Base-by-base conservation (phyloP, 1,140 invertebrate species). In the Atta texana region DNA sequence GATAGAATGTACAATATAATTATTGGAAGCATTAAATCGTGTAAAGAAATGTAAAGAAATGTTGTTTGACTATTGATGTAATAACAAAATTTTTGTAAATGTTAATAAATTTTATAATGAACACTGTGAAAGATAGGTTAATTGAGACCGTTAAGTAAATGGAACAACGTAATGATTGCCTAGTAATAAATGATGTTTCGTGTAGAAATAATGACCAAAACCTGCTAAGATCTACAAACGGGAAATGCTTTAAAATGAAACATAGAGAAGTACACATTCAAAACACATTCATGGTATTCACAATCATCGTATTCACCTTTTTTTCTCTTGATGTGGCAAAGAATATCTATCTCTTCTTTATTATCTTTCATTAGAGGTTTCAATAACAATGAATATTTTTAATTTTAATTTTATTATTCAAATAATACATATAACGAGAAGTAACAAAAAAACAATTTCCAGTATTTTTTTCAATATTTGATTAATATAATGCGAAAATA, bases 181-280 rank as follows among this genome's bases (percentile, higher is more conserved):
- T 18, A 51, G 14, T 61, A 71, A 75, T 74, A 61, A 75, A 74
- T 51, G 24, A 49, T n/a, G 68, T 34, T 61, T 12, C 21, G 24
- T 31, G 53, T 57, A 51, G 63, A 55, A 84, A 74, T 55, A 74
- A 75, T 34, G 39, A 39, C 24, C 69, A 24, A 61, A 49, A 59
- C 31, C 49, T 31, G 34, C 4, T 21, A 28, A 61, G 77, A 57
- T 53, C 6, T 21, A 28, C 16, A 31, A 72, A 74, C 24, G 24
- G 53, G 14, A 74, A 82, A 74, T 24, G 55, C 10, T 74, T 71
- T 44, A 72, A 59, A 61, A 59, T 39, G 53, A 49, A 82, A 82
- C 24, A 21, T 10, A 57, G 53, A 31, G 21, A 44, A 31, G 24
- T 24, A 63, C 18, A 24, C 24, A 24, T 24, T 24, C 24, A 49